These are phyloP conservation scores for Colletes collaris DNA, from an alignment of 2,888 invertebrate species.

Conservation along the genomic window DNA sequence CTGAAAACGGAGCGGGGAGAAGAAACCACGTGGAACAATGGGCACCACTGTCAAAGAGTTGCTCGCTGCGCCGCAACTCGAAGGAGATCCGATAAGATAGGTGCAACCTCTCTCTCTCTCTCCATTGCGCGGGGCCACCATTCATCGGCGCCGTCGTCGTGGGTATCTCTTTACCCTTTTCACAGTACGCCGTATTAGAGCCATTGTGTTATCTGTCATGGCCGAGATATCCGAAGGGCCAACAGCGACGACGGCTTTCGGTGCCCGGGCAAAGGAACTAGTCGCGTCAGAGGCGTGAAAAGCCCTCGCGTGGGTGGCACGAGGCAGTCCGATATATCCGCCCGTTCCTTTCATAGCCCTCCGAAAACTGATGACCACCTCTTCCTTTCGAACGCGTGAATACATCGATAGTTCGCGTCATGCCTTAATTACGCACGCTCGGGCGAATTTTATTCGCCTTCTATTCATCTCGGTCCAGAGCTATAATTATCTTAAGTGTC, in stretches of 20 bases:
- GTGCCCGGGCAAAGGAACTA: slow-evolving; percentile 73
- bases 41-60: slow-evolving; percentile 76
- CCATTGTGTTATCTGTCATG: slow-evolving; percentile 81
- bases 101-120: slow-evolving; percentile 55
- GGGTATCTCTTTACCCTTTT: slow-evolving; percentile 76
- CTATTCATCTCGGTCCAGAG: no score
- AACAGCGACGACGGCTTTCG: slow-evolving; percentile 70
- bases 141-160: slow-evolving; percentile 75
- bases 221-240: slow-evolving; percentile 77
- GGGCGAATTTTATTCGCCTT: no score
- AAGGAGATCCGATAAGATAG: slow-evolving; percentile 80
- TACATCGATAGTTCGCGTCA: neutral
- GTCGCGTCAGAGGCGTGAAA: slow-evolving; percentile 79
- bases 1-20: slow-evolving; percentile 44
- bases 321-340: slow-evolving; percentile 55
- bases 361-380: slow-evolving; percentile 54
- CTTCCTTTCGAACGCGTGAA: slow-evolving; percentile 13
- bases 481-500: no score
- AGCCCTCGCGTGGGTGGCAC: slow-evolving; percentile 78
- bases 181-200: slow-evolving; percentile 78
- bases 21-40: slow-evolving; percentile 71
- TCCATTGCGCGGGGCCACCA: slow-evolving; percentile 58
- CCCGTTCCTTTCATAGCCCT: slow-evolving; percentile 35
- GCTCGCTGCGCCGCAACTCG: slow-evolving; percentile 66
- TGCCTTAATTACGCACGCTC: neutral